Evolutionary conservation across 2,888 invertebrate species (phyloP).

Genomic region (Thymelicus acteon): DNA sequence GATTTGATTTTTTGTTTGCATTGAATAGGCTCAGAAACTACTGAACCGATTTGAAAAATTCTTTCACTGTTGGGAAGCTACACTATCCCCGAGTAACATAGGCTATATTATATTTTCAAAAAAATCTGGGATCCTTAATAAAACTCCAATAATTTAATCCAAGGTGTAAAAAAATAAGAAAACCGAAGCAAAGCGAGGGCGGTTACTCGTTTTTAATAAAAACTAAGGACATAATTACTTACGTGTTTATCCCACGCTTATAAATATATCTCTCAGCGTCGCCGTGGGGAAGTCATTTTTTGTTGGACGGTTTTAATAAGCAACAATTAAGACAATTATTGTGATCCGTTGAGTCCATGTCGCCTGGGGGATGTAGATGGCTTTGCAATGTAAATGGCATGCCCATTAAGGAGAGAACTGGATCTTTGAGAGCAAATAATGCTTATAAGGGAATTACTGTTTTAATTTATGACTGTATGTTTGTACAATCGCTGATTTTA

Average conservation of each 20-base stretch:
- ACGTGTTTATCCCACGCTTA: constrained; percentile 14
- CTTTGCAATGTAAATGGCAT: neutral
- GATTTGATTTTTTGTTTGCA: too few species aligned
- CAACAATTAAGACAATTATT: constrained; percentile 22
- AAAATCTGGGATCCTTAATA: too few species aligned
- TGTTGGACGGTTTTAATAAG: constrained; percentile 2
- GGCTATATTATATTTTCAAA: too few species aligned
- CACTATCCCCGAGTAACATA: too few species aligned
- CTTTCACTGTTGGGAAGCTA: too few species aligned
- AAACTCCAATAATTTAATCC: too few species aligned
- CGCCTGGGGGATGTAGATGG: neutral
- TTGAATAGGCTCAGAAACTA: too few species aligned
- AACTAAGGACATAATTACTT: neutral
- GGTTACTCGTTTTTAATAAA: neutral
- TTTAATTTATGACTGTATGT: neutral
- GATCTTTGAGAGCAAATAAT: neutral
- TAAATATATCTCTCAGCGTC: neutral
- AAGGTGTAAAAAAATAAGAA: too few species aligned
- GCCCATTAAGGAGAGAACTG: neutral
- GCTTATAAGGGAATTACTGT: neutral
- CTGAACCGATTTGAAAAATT: too few species aligned
- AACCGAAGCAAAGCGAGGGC: too few species aligned
- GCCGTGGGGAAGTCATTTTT: constrained; percentile 1
- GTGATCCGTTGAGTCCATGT: neutral
- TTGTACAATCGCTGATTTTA: neutral